A percentile compares a stretch with the other conserved stretches of the same genome.
Evolutionary conservation across 2,888 invertebrate genomes (phyloP).

Genomic region (Phlogophora meticulosa): DNA sequence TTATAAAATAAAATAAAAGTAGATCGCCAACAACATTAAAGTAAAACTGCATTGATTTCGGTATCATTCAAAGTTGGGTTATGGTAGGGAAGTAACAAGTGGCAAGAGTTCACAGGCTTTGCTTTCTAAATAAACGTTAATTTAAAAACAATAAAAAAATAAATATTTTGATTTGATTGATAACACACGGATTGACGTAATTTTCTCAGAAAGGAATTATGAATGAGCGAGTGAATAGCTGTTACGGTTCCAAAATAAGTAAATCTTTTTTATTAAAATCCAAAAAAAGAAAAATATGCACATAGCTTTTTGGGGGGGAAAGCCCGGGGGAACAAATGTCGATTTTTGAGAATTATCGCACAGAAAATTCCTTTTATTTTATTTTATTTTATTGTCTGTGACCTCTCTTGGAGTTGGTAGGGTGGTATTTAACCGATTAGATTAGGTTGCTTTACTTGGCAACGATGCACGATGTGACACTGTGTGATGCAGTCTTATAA

Average conservation of each 20-base stretch:
- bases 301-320: slow-evolving; percentile 42
- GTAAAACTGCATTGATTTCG: slow-evolving; percentile 81
- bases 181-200: slow-evolving; percentile 41
- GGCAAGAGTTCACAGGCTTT: slow-evolving; percentile 72
- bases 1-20: slow-evolving; percentile 60
- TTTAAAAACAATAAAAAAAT: slow-evolving; percentile 24
- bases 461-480: slow-evolving; percentile 52
- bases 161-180: slow-evolving; percentile 43
- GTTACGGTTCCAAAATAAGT: slow-evolving; percentile 31
- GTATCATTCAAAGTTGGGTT: slow-evolving; percentile 63
- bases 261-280: slow-evolving; percentile 38
- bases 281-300: slow-evolving; percentile 33
- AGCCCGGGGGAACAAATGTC: slow-evolving; percentile 49
- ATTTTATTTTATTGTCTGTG: slow-evolving; percentile 69
- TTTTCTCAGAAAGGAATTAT: slow-evolving; percentile 56
- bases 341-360: slow-evolving; percentile 71
- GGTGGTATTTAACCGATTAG: slow-evolving; percentile 60
- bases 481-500: slow-evolving; percentile 45
- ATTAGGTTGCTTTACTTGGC: slow-evolving; percentile 52
- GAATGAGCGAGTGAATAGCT: slow-evolving; percentile 56
- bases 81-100: slow-evolving; percentile 70
- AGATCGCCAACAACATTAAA: slow-evolving; percentile 65
- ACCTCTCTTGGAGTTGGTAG: slow-evolving; percentile 69
- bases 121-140: slow-evolving; percentile 42
- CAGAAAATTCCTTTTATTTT: slow-evolving; percentile 56